These are phyloP conservation scores for Mobula birostris DNA, from an alignment of 2,113 vertebrate genomes.

Conservation along the genomic window DNA sequence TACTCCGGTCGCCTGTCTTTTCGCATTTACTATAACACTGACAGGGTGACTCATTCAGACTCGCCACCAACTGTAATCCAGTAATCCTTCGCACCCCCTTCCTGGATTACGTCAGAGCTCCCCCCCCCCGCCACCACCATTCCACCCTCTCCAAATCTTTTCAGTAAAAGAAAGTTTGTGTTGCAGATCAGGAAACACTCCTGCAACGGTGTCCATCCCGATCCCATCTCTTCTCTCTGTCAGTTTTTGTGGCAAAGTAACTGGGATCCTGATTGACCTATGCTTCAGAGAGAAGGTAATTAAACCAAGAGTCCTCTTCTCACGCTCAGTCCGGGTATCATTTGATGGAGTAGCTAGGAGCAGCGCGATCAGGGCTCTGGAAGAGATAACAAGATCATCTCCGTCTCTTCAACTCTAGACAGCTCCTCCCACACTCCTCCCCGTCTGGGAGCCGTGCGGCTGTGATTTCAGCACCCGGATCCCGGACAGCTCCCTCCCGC, in stretches of 20 bases:
- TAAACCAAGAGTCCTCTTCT: not conserved
- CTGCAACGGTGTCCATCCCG: not conserved
- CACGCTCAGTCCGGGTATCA: too few species aligned
- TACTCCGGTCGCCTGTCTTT: not conserved
- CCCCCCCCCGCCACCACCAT: not conserved
- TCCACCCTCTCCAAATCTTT: not conserved
- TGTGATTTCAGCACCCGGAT: not conserved
- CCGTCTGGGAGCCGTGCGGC: not conserved
- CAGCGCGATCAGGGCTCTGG: not conserved
- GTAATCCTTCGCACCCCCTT: not conserved
- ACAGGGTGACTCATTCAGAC: not conserved
- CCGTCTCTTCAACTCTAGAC: not conserved
- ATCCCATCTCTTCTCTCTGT: not conserved
- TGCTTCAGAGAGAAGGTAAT: not conserved
- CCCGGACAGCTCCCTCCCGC: constrained; percentile 2
- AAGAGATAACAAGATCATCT: not conserved
- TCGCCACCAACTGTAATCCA: not conserved
- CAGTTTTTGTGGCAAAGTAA: not conserved
- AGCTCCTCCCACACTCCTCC: not conserved
- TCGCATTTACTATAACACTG: not conserved
- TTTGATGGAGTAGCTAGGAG: not conserved
- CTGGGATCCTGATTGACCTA: not conserved
- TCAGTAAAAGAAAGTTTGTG: not conserved
- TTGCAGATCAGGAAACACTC: not conserved
- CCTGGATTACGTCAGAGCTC: not conserved